Evolutionary conservation across 1,140 invertebrate species (phyloP), one percentile per base, ranked within the genome.

Genomic region (Gryon sp.): DNA sequence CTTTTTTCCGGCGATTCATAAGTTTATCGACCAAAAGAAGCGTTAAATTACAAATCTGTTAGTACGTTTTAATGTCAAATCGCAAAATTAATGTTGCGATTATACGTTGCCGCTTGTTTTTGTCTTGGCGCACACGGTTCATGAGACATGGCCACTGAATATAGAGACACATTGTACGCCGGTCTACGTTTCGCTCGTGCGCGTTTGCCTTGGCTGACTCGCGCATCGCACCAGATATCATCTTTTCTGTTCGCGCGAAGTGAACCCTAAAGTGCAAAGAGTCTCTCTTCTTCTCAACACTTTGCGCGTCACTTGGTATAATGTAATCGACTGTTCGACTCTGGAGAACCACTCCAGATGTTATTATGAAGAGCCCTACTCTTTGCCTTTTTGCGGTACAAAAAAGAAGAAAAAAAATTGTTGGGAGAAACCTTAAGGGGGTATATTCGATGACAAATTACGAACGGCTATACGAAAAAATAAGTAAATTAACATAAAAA

Each of bases 91-190:
- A 70, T 59, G 41, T 45, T 6, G 20, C 68, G 72, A 70, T 77
- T 77, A 77, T 66, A 53, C 50, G 53, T 57, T 24, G 12, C 28
- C 12, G 32, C 22, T 46, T 46, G 30, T 50, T 52, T 63, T 59
- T 68, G 45, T 12, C 20, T 14, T 20, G 9, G 28, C 43, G 43
- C 57, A 18, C 59, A 63, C 59, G 78, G 53, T 60, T 74, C 62
- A 40, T 32, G 74, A 22, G 73, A 79, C 76, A 68, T 48, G 62
- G 70, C 70, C 60, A 50, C 15, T 40, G 28, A 30, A 34, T 79
- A 87, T 80, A 87, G 83, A 84, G 82, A 83, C 77, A 82, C 83
- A 85, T 86, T 86, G 85, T 87, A 34, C 74, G 32, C 14, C 7
- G 16, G 38, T 60, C 59, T 34, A 14, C 38, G 65, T 15, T 30